These are phyloP conservation scores for Tachycineta bicolor DNA, from an alignment of 2,113 vertebrate species.

Conservation along the genomic window DNA sequence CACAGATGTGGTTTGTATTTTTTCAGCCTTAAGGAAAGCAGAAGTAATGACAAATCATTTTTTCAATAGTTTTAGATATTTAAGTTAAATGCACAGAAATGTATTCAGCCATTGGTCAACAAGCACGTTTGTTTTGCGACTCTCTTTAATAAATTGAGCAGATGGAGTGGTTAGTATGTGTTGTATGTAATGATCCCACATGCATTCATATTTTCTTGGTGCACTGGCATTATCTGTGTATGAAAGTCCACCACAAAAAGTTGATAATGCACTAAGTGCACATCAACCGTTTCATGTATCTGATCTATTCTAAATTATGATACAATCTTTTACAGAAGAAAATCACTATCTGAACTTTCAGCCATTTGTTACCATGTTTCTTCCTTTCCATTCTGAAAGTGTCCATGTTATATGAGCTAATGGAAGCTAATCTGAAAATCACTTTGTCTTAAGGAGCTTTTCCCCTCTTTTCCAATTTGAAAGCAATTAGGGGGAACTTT, in stretches of 20 bases:
- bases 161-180: neutral
- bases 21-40: neutral
- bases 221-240: neutral
- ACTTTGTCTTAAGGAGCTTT: neutral
- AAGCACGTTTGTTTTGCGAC: neutral
- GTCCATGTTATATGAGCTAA: neutral
- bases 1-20: neutral
- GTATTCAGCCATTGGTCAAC: neutral
- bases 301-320: neutral
- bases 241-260: neutral
- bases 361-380: neutral
- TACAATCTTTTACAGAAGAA: neutral
- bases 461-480: neutral
- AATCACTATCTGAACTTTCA: neutral
- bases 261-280: neutral
- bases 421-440: slow-evolving; percentile 32
- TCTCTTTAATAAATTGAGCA: neutral
- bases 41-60: neutral
- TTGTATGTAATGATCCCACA: neutral
- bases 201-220: neutral
- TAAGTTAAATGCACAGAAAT: neutral
- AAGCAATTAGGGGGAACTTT: slow-evolving; percentile 13
- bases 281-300: neutral
- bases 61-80: neutral
- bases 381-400: neutral